Base-by-base conservation (phyloP, 2,888 invertebrate genomes). In the Seira sanloemensis region DNA sequence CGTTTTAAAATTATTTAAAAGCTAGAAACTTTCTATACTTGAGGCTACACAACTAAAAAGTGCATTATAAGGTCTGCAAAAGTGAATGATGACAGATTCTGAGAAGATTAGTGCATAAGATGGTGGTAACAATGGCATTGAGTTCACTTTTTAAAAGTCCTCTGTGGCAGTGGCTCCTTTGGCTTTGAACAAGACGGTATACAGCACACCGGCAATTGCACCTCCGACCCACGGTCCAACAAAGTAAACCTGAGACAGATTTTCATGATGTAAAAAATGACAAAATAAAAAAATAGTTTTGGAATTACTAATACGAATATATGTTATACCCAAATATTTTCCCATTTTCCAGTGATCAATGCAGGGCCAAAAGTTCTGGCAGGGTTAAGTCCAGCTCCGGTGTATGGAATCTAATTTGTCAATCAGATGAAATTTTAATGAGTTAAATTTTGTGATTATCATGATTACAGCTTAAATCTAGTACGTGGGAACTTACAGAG, bases 361-460 rank as follows among this genome's bases (percentile, higher is more conserved):
- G 95, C 94, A 0, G 95, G 95, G 0, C 95, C 95, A 85, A 95
- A 93, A 46, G 94, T 93, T 86, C 95, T 92, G 0, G 95, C 95
- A 0, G 95, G 94, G 90, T 95, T 95, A 92, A 82, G 76, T 62
- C 94, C 94, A 66, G 94, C 93, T 1, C 95, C 94, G 9, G 95
- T 94, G 88, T 93, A 94, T 85, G 92, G 92, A 82, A 94, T 93
- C 92, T 93, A 91, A 16, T 7, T 65, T 37, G 27, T 23, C 24
- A 69, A 65, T 68, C 24, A 79, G 9, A 25, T 69, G 50, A 37
- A 37, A 37, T 37, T 37, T 37, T 37, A 7, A 4, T 37, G 37
- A 37, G 4, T 37, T 37, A 37, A 37, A 37, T 37, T 37, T 7
- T 12, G 37, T n/a, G n/a, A n/a, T n/a, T n/a, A n/a, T n/a, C n/a